Base-by-base conservation (phyloP, 2,113 vertebrate genomes). In the Acrocephalus arundinaceus region DNA sequence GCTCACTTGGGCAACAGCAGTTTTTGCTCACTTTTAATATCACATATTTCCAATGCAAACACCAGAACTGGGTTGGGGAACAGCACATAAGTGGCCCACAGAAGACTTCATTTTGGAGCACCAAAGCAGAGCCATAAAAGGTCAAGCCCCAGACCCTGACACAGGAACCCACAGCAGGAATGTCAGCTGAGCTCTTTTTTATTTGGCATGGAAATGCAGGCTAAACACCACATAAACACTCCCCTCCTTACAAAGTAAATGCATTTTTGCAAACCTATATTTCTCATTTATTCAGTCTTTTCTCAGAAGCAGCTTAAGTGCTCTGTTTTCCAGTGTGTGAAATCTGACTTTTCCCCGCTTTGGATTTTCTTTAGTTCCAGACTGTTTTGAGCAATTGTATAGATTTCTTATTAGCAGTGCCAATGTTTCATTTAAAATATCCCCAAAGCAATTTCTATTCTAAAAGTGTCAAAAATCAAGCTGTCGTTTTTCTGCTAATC, bases 391-490 rank as follows among this genome's bases (percentile, higher is more conserved):
- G 67, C 49, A 90, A 74, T 28, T 63, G 23, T 61, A 49, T 49
- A 46, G 68, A 91, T 77, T 90, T 87, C 55, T 65, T 78, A 78
- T 72, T 89, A 87, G 39, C 41, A 49, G 18, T 66, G 61, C 52
- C 87, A 76, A 30, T 14, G 54, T 88, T 93, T 55, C 81, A 90
- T 89, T 95, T 85, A 87, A 95, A 97, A 84, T 63, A 90, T 22
- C 63, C 63, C 94, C 85, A 77, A 85, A 91, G 74, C 93, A 33
- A 81, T 63, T 65, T 74, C 72, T 83, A 49, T 33, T 88, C 17
- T 41, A 67, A 79, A 71, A 57, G 59, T 75, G 74, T 63, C 62
- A 41, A 71, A 83, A 88, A 49, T 41, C 68, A 93, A 93, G 91
- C 65, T 35, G 46, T 85, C 51, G 71, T 85, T 83, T 59, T 67